phyloP scores from a whole-genome alignment of 2,888 invertebrate genomes.

The Arrhopalites spinosus region DNA sequence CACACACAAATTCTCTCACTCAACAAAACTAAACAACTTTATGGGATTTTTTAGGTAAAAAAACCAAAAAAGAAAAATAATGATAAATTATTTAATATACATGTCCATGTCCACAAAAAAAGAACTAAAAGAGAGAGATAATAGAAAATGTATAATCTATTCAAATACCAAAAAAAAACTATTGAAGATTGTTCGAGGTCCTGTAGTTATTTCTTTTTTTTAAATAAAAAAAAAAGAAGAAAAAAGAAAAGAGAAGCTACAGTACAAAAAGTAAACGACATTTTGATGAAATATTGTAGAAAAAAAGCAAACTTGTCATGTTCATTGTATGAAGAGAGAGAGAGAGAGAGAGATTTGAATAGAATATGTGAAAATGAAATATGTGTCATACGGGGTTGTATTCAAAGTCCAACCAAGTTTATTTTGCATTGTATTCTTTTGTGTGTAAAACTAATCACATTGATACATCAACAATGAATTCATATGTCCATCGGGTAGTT shows the following conservation, averaged over 20 bases:
- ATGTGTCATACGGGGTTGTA: constrained; percentile 29
- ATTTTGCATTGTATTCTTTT: constrained; percentile 21
- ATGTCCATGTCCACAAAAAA: too few species aligned
- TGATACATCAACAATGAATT: constrained; percentile 37
- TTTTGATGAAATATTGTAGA: background rate
- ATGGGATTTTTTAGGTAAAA: too few species aligned
- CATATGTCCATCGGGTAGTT: constrained; percentile 25
- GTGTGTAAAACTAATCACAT: constrained; percentile 34
- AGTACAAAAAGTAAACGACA: too few species aligned
- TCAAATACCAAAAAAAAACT: too few species aligned
- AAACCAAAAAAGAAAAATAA: too few species aligned
- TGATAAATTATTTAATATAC: too few species aligned
- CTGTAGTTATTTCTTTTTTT: background rate
- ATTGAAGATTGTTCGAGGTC: background rate
- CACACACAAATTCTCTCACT: too few species aligned
- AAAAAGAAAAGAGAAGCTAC: background rate
- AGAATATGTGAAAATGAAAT: constrained; percentile 33
- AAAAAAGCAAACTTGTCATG: constrained; percentile 28
- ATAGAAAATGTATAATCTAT: too few species aligned
- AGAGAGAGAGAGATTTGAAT: constrained; percentile 16
- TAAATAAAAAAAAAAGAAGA: background rate
- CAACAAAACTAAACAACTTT: too few species aligned
- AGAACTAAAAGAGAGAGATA: too few species aligned
- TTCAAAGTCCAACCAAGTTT: background rate
- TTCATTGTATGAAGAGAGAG: constrained; percentile 16